Conservation (phyloP, 2,797 vertebrate species). For the Gallinago nigripennis region DNA sequence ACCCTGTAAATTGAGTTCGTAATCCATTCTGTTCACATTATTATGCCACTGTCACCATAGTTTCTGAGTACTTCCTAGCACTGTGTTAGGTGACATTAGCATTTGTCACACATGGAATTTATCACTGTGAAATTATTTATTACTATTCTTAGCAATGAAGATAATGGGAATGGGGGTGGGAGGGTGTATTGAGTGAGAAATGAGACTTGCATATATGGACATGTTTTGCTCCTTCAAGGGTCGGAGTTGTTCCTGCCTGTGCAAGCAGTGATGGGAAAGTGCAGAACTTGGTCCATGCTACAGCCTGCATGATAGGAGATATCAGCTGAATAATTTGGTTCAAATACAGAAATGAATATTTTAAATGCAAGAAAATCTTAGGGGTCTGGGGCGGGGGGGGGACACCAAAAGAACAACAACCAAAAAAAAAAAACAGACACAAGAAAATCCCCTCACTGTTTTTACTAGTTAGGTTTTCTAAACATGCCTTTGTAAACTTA, state of each 20-base stretch:
- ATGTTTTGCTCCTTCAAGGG: neutral
- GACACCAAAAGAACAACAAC: neutral
- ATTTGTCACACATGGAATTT: conserved; percentile 62
- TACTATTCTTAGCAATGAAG: conserved; percentile 61
- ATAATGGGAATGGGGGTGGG: conserved; percentile 1
- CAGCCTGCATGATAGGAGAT: neutral
- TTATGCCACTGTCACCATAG: conserved; percentile 39
- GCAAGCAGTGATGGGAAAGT: neutral
- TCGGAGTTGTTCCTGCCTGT: neutral
- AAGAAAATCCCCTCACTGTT: neutral
- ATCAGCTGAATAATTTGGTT: neutral
- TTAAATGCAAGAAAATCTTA: neutral
- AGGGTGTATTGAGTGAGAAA: conserved; percentile 18
- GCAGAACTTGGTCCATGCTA: neutral
- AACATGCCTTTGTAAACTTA: neutral
- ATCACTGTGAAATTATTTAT: conserved; percentile 61
- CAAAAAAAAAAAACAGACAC: neutral
- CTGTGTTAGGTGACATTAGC: conserved; percentile 50
- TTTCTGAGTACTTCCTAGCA: conserved; percentile 47
- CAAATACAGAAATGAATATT: neutral
- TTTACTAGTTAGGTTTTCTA: neutral
- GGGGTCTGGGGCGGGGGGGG: neutral
- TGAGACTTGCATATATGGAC: conserved; percentile 16
- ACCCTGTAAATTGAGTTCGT: neutral
- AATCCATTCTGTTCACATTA: conserved; percentile 41